Percentiles rank a stretch among this genome's conserved stretches.
Evolutionary conservation across 2,888 invertebrate genomes (phyloP).

Genomic region (Acanthosepion esculentum): DNA sequence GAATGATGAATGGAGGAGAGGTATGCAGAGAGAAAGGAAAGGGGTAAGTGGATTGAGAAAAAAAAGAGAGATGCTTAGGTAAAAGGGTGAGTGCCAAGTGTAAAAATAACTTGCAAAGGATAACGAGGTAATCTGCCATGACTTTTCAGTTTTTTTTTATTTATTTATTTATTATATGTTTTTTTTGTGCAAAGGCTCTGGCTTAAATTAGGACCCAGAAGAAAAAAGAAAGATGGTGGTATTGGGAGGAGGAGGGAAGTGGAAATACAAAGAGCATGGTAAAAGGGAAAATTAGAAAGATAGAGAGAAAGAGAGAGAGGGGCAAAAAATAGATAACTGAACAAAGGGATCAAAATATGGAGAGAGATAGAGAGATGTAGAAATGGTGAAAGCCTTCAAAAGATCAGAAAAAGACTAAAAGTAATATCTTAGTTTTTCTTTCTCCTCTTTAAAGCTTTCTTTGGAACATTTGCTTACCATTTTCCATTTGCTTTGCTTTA

Average conservation of each 20-base stretch:
- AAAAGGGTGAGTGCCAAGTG: neutral
- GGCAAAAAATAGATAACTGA: neutral
- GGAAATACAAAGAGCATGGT: neutral
- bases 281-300: neutral
- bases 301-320: neutral
- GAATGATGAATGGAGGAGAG: slow-evolving; percentile 17
- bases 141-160: neutral
- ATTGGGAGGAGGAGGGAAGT: neutral
- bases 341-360: neutral
- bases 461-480: neutral
- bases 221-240: neutral
- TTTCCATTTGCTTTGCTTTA: neutral
- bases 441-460: neutral
- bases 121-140: slow-evolving; percentile 33
- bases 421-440: neutral
- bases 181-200: neutral
- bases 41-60: neutral
- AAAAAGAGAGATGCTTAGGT: too few relatives aligned
- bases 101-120: slow-evolving; percentile 1
- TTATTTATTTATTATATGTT: neutral
- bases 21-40: neutral
- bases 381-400: neutral
- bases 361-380: neutral
- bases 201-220: slow-evolving; percentile 11
- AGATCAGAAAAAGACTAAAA: neutral